These are phyloP conservation scores for Propithecus coquereli DNA, from an alignment of 2,113 vertebrate genomes.

Conservation along the genomic window DNA sequence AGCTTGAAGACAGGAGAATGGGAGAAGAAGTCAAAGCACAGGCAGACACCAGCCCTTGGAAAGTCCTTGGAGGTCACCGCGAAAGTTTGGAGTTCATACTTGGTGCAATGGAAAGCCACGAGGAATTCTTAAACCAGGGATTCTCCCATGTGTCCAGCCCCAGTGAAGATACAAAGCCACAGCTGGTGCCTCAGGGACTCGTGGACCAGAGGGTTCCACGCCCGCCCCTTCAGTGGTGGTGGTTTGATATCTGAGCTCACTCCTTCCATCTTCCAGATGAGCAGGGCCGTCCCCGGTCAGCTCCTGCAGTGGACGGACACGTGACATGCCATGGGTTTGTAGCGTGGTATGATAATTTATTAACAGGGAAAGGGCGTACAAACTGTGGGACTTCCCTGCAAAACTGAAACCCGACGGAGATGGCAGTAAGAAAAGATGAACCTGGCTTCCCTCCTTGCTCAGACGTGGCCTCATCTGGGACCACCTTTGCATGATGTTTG, in stretches of 20 bases:
- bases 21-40: not conserved
- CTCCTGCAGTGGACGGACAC: too few relatives aligned
- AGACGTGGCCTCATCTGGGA: not conserved
- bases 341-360: not conserved
- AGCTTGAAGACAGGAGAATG: not conserved
- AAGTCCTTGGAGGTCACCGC: not conserved
- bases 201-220: not conserved
- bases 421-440: not conserved
- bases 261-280: not conserved
- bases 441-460: too few relatives aligned
- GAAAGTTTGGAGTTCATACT: not conserved
- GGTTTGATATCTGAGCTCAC: not conserved
- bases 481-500: not conserved
- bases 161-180: not conserved
- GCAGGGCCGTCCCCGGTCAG: too few relatives aligned
- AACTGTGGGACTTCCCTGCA: not conserved
- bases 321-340: not conserved
- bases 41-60: not conserved
- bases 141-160: not conserved
- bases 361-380: rapidly evolving
- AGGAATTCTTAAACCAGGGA: not conserved
- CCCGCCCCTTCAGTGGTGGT: not conserved
- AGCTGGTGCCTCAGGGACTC: not conserved
- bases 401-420: not conserved
- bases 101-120: not conserved